Conservation (phyloP, 2,888 invertebrate species). For the Pyrrhia umbra region DNA sequence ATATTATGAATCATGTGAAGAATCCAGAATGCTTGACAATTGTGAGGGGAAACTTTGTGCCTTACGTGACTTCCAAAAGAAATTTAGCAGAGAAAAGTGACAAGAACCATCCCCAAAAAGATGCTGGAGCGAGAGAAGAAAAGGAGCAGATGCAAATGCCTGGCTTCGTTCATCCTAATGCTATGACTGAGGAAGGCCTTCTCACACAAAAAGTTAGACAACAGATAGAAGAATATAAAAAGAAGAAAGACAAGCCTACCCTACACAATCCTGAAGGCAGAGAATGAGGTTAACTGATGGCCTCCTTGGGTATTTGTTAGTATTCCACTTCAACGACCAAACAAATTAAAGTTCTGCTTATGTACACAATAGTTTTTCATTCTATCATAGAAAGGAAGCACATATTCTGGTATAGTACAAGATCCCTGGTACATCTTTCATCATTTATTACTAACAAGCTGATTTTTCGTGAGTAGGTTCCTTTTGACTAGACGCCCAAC, state of each 20-base stretch:
- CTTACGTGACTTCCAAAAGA: background rate
- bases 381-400: no score
- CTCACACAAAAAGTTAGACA: conserved; percentile 67
- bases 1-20: background rate
- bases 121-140: conserved; percentile 22
- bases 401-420: no score
- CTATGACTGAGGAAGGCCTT: conserved; percentile 67
- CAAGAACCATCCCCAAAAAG: background rate
- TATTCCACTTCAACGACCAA: background rate
- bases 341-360: background rate
- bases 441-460: no score
- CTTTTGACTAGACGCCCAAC: no score
- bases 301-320: background rate
- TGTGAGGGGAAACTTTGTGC: conserved; percentile 20
- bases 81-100: conserved; percentile 12
- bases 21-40: conserved; percentile 36
- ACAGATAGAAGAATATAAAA: conserved; percentile 70
- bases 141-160: conserved; percentile 66
- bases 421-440: no score
- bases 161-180: conserved; percentile 67
- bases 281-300: conserved; percentile 45
- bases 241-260: conserved; percentile 61
- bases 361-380: no score
- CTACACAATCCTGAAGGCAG: conserved; percentile 64
- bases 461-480: no score